Conservation (phyloP, 2,113 vertebrate species). For the Amphiprion percula region DNA sequence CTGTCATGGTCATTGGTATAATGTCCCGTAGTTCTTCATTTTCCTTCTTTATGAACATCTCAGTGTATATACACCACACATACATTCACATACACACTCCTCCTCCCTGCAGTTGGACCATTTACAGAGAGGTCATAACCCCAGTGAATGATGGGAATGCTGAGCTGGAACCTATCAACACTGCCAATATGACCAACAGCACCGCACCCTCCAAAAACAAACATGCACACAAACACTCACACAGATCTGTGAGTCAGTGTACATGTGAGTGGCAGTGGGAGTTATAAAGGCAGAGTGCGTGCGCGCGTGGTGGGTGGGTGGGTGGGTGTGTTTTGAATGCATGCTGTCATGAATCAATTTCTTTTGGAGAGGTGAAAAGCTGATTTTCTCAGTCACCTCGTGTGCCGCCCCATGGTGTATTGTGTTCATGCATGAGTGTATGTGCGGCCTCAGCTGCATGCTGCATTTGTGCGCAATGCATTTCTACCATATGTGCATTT, state of each 20-base stretch:
- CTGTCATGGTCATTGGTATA: conserved; percentile 26
- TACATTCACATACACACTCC: conserved; percentile 49
- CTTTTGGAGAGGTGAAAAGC: conserved; percentile 62
- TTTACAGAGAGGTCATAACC: conserved; percentile 83
- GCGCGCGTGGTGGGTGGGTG: conserved; percentile 15
- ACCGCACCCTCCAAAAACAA: conserved; percentile 1
- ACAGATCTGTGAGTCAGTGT: conserved; percentile 27
- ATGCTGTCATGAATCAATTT: conserved; percentile 80
- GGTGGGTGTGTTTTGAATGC: conserved; percentile 37
- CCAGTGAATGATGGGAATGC: conserved; percentile 79
- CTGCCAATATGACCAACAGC: conserved; percentile 62
- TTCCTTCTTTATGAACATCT: conserved; percentile 55
- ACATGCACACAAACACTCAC: conserved; percentile 15
- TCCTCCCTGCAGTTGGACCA: conserved; percentile 62
- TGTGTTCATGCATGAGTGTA: conserved; percentile 10
- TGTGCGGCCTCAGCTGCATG: neutral
- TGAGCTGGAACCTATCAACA: conserved; percentile 76
- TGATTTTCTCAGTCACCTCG: conserved; percentile 39
- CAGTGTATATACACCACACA: conserved; percentile 24
- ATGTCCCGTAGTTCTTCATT: conserved; percentile 39
- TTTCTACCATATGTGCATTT: conserved; percentile 1
- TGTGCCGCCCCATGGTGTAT: neutral
- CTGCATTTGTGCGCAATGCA: neutral
- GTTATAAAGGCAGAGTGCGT: conserved; percentile 13
- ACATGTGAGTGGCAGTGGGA: conserved; percentile 8